phyloP scores from a whole-genome alignment of 92 coral and sea anemone genomes.

The Epizoanthus fatuus region DNA sequence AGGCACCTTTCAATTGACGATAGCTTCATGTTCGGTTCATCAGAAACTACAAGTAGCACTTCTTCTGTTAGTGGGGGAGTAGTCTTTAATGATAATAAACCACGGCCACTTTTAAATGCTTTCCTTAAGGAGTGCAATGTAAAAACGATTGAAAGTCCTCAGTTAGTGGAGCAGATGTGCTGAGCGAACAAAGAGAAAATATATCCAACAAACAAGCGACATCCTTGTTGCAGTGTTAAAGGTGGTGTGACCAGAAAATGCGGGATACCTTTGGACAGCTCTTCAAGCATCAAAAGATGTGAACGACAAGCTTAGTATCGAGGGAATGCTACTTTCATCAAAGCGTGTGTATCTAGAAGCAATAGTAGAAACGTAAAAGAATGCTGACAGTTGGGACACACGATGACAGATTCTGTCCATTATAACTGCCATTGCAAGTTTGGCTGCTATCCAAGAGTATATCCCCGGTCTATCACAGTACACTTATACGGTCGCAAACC shows the following conservation, averaged over 20 bases:
- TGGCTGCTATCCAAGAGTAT: no score
- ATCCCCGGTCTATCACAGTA: no score
- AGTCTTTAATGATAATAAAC: no score
- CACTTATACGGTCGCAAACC: no score
- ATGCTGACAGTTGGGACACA: not conserved
- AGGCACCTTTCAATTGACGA: no score
- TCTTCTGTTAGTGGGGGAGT: no score
- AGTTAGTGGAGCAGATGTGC: slow-evolving; percentile 17
- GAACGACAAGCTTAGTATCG: slow-evolving; percentile 47
- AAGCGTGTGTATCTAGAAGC: slow-evolving; percentile 43
- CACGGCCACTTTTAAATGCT: no score
- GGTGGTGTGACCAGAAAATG: slow-evolving; percentile 56
- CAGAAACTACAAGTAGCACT: no score
- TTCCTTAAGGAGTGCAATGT: not conserved
- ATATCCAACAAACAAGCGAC: slow-evolving; percentile 41
- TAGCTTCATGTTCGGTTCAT: no score
- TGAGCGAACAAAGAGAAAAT: slow-evolving; percentile 36
- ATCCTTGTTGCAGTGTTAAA: slow-evolving; percentile 54
- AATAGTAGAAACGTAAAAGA: slow-evolving; percentile 2
- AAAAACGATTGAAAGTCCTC: slow-evolving; percentile 7
- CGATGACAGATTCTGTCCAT: slow-evolving; percentile 13
- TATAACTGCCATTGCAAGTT: not conserved
- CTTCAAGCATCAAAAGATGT: slow-evolving; percentile 49
- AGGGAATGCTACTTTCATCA: slow-evolving; percentile 48
- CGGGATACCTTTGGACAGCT: slow-evolving; percentile 47